Evolutionary conservation across 2,113 vertebrate species (phyloP).

Genomic region (Pelusios castaneus): DNA sequence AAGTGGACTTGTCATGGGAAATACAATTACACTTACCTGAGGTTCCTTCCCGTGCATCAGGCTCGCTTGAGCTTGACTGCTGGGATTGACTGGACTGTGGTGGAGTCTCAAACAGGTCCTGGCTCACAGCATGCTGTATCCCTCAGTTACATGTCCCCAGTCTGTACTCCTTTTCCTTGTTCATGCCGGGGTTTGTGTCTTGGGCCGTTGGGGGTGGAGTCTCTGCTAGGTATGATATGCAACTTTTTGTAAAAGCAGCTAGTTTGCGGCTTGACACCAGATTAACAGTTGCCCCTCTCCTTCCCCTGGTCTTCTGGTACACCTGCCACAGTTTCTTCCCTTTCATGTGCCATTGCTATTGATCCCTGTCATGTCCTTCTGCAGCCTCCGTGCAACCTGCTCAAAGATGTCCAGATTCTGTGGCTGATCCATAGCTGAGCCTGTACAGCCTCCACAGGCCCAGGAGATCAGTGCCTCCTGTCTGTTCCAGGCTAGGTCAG

Average conservation of each 20-base stretch:
- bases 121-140: background rate
- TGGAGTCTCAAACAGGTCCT: background rate
- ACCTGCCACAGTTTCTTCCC: background rate
- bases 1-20: background rate
- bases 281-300: background rate
- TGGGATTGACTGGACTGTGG: background rate
- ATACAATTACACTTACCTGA: background rate
- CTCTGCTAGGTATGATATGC: background rate
- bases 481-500: background rate
- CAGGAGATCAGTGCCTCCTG: background rate
- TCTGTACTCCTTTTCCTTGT: background rate
- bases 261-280: background rate
- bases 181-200: background rate
- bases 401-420: background rate
- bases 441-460: background rate
- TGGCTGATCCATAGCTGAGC: background rate
- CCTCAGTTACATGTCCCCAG: background rate
- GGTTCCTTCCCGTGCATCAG: background rate
- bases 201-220: background rate
- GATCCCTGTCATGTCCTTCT: background rate
- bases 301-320: background rate
- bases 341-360: background rate
- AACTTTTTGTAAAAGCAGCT: background rate
- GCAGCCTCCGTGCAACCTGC: background rate
- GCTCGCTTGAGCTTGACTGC: background rate